Percentiles rank a stretch among this genome's conserved stretches.
Conservation (phyloP, 2,888 invertebrate species). For the Cerceris rybyensis region DNA sequence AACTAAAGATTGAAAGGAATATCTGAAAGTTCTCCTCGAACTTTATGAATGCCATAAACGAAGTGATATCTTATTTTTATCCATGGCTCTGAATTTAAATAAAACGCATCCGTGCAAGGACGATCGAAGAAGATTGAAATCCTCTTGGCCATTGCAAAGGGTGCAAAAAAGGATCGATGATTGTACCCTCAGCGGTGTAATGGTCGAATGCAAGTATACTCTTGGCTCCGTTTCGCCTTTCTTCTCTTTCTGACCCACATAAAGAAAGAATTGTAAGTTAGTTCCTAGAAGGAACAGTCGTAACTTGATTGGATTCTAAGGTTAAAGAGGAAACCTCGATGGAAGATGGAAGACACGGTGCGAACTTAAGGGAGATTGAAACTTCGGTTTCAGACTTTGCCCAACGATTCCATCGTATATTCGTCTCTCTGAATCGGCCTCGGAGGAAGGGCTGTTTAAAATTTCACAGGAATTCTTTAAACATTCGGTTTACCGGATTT, state of each 20-base stretch:
- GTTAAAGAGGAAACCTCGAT: neutral
- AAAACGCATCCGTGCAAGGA: neutral
- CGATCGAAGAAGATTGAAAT: neutral
- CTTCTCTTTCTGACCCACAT: slow-evolving; percentile 42
- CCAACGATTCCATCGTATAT: neutral
- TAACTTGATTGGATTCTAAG: slow-evolving; percentile 1
- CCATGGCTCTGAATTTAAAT: no score
- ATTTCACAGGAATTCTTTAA: no score
- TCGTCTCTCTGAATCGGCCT: no score
- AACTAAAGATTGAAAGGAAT: no score
- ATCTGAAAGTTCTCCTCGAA: no score
- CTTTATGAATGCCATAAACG: no score
- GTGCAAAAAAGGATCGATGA: neutral
- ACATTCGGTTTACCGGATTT: no score
- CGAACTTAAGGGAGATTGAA: neutral
- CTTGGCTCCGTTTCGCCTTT: neutral
- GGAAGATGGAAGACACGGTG: neutral
- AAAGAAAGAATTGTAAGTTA: slow-evolving; percentile 27
- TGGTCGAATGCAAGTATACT: neutral
- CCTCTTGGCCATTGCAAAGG: neutral
- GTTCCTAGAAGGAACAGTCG: slow-evolving; percentile 11
- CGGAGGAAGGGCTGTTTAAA: no score
- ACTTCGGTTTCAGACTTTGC: neutral
- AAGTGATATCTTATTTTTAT: no score
- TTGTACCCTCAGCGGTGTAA: neutral